A percentile compares a stretch with the other conserved stretches of the same genome.
Evolutionary conservation across 1,140 invertebrate species (phyloP).

Genomic region (Drosophila trapezifrons): DNA sequence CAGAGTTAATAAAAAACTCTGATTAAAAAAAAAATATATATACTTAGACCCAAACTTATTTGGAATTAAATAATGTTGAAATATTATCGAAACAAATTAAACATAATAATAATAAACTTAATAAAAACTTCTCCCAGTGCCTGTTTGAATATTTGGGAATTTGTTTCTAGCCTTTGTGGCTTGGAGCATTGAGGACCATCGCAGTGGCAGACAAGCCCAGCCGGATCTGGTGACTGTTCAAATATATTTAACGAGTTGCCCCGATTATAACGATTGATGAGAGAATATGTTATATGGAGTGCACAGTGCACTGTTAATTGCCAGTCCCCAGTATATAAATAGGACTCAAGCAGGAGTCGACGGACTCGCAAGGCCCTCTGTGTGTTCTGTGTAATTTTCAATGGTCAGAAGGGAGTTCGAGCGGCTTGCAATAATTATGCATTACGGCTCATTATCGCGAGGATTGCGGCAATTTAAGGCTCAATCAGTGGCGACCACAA

Average conservation of each 20-base stretch:
- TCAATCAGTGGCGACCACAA: constrained; percentile 60
- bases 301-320: constrained; percentile 34
- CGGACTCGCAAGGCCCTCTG: constrained; percentile 2
- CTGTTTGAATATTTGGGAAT: constrained; percentile 23
- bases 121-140: neutral
- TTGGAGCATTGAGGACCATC: constrained; percentile 14
- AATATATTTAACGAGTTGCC: constrained; percentile 52
- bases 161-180: constrained; percentile 56
- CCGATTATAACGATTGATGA: constrained; percentile 47
- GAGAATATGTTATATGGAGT: constrained; percentile 3
- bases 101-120: neutral
- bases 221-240: constrained; percentile 40
- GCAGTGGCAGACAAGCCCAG: neutral
- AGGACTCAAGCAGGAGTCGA: constrained; percentile 7
- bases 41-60: too few relatives aligned
- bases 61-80: too few relatives aligned
- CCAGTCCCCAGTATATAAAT: constrained; percentile 17
- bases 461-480: constrained; percentile 59
- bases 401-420: constrained; percentile 19
- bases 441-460: constrained; percentile 68
- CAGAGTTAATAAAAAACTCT: too few relatives aligned
- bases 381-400: neutral
- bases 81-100: too few relatives aligned
- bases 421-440: constrained; percentile 64
- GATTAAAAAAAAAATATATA: too few relatives aligned